These are phyloP conservation scores for Sinella curviseta DNA, from an alignment of 1,140 invertebrate genomes.

Conservation along the genomic window DNA sequence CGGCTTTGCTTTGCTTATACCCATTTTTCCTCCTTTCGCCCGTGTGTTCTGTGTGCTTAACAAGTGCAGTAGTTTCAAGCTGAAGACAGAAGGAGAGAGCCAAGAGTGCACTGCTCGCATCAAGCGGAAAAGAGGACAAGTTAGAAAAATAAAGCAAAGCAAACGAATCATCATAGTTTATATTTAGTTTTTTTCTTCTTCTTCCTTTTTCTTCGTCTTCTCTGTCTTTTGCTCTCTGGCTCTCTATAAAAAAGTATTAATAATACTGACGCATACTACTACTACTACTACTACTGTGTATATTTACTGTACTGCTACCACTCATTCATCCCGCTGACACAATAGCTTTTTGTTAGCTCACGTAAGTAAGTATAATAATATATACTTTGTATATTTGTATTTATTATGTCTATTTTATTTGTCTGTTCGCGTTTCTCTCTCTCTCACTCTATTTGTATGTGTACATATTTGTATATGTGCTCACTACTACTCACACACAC, in stretches of 20 bases:
- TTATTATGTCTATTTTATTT: too few relatives aligned
- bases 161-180: background rate
- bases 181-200: background rate
- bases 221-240: background rate
- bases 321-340: background rate
- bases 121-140: background rate
- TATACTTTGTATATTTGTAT: too few relatives aligned
- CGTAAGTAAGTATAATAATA: too few relatives aligned
- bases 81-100: background rate
- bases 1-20: background rate
- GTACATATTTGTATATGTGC: constrained; percentile 13
- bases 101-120: background rate
- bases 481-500: background rate
- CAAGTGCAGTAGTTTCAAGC: background rate
- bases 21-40: background rate
- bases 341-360: background rate
- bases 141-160: background rate
- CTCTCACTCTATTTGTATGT: constrained; percentile 10
- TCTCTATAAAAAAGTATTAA: too few relatives aligned
- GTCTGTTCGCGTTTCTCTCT: background rate
- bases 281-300: too few relatives aligned
- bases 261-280: too few relatives aligned
- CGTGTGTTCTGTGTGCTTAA: background rate
- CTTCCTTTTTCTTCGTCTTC: background rate
- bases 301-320: background rate